phyloP scores from a whole-genome alignment of 2,888 invertebrate genomes.

The Drosophila borealis region DNA sequence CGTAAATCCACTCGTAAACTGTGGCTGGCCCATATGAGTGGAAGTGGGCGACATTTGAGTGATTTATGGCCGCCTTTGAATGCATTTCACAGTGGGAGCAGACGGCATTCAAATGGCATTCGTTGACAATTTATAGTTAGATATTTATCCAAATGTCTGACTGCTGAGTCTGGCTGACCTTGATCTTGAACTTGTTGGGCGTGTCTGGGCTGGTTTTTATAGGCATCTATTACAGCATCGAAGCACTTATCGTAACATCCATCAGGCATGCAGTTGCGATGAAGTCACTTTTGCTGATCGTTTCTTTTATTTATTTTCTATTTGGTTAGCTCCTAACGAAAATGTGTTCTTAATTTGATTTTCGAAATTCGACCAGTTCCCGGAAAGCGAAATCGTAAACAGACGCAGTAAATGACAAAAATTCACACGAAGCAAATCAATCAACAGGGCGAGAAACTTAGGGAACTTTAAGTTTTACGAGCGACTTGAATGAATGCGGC shows the following conservation, averaged over 20 bases:
- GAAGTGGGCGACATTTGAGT: conserved; percentile 71
- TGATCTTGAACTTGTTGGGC: conserved; percentile 73
- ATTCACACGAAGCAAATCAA: conserved; percentile 61
- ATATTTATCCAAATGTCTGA: conserved; percentile 12
- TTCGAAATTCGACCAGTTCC: conserved; percentile 52
- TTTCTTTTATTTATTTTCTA: not conserved
- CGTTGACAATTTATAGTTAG: conserved; percentile 43
- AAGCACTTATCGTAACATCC: conserved; percentile 10
- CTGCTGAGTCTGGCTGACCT: conserved; percentile 45
- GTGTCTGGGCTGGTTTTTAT: conserved; percentile 21
- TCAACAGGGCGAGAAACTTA: conserved; percentile 46
- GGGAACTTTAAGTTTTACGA: conserved; percentile 27
- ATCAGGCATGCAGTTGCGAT: conserved; percentile 37
- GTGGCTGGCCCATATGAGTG: conserved; percentile 21
- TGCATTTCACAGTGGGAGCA: conserved; percentile 63
- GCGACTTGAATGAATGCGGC: not conserved
- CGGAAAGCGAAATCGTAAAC: conserved; percentile 40
- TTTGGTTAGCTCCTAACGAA: conserved; percentile 20
- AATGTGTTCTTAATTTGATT: conserved; percentile 70
- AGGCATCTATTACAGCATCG: conserved; percentile 53
- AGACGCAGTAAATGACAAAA: conserved; percentile 48
- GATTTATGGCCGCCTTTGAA: conserved; percentile 66
- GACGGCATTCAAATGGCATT: conserved; percentile 71
- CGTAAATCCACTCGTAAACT: conserved; percentile 50
- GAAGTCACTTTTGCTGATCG: conserved; percentile 33